These are phyloP conservation scores for Chaetodon trifasciatus DNA, from an alignment of 2,797 vertebrate genomes.

Conservation along the genomic window DNA sequence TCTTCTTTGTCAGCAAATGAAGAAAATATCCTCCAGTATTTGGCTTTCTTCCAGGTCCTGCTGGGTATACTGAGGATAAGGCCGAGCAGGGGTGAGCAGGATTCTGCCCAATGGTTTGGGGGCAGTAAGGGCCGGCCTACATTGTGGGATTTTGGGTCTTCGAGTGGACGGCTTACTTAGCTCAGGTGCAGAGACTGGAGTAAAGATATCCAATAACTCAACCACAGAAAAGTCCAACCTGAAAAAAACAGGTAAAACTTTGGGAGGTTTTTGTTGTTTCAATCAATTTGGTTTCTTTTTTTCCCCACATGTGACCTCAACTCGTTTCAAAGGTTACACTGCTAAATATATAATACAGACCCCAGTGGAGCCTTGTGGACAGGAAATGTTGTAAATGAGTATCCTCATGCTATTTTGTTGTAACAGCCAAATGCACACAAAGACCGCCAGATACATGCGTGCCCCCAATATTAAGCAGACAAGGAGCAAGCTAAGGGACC, in stretches of 20 bases:
- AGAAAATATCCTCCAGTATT: conserved; percentile 97
- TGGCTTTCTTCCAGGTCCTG: conserved; percentile 92
- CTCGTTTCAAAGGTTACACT: conserved; percentile 31
- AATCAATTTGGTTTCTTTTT: conserved; percentile 20
- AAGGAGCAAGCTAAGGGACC: conserved; percentile 13
- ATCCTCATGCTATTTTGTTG: conserved; percentile 9
- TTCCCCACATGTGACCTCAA: conserved; percentile 2
- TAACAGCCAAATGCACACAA: conserved; percentile 41
- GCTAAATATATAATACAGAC: conserved; percentile 44
- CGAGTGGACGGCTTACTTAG: conserved; percentile 48
- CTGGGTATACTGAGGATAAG: conserved; percentile 54
- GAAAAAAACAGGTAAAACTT: conserved; percentile 39
- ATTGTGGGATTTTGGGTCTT: conserved; percentile 36
- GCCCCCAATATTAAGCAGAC: conserved; percentile 36
- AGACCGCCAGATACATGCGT: conserved; percentile 12
- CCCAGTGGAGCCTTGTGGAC: neutral
- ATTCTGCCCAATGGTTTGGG: conserved; percentile 29
- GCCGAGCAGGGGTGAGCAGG: conserved; percentile 52
- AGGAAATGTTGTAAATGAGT: conserved; percentile 40
- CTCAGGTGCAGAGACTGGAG: conserved; percentile 76
- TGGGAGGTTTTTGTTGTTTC: conserved; percentile 3
- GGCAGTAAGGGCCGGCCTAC: conserved; percentile 28
- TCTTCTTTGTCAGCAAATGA: conserved; percentile 87
- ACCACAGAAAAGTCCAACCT: conserved; percentile 89
- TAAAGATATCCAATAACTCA: conserved; percentile 90